Evolutionary conservation across 2,888 invertebrate species (phyloP).

Genomic region (Agriotes lineatus): DNA sequence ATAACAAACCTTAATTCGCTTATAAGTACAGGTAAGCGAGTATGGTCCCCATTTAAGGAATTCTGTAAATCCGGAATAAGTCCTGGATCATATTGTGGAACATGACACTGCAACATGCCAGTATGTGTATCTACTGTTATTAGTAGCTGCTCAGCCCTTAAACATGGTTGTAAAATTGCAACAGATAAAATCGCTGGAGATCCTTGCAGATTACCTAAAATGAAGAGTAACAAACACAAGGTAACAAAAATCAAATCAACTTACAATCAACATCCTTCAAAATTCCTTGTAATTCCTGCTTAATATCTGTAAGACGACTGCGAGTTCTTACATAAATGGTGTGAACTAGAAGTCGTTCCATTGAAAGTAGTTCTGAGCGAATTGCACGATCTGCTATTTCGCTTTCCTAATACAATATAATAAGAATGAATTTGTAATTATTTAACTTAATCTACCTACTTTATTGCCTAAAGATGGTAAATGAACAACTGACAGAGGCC

Average conservation of each 20-base stretch:
- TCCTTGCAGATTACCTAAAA: conserved; percentile 85
- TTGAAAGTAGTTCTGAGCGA: conserved; percentile 91
- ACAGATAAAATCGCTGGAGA: conserved; percentile 94
- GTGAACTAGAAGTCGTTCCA: conserved; percentile 94
- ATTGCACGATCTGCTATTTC: conserved; percentile 84
- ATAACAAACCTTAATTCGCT: conserved; percentile 70
- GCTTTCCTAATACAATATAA: conserved; percentile 67
- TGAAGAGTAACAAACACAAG: conserved; percentile 13
- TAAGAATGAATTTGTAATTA: no score
- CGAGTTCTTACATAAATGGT: conserved; percentile 94
- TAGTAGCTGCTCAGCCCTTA: conserved; percentile 91
- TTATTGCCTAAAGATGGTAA: conserved; percentile 77
- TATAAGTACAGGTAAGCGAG: conserved; percentile 75
- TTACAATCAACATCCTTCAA: conserved; percentile 80
- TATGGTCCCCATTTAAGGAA: conserved; percentile 81
- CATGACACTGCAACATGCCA: conserved; percentile 91
- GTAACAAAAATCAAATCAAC: conserved; percentile 51
- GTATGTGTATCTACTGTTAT: conserved; percentile 96
- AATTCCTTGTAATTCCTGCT: conserved; percentile 79
- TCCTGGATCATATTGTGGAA: conserved; percentile 90
- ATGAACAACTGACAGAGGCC: conserved; percentile 80
- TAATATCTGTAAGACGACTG: conserved; percentile 85
- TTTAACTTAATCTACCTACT: conserved; percentile 60
- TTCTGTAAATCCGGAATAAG: conserved; percentile 85
- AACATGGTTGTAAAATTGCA: conserved; percentile 89